Evolutionary conservation across 2,797 vertebrate species (phyloP).

Genomic region (Meriones psammophilus): DNA sequence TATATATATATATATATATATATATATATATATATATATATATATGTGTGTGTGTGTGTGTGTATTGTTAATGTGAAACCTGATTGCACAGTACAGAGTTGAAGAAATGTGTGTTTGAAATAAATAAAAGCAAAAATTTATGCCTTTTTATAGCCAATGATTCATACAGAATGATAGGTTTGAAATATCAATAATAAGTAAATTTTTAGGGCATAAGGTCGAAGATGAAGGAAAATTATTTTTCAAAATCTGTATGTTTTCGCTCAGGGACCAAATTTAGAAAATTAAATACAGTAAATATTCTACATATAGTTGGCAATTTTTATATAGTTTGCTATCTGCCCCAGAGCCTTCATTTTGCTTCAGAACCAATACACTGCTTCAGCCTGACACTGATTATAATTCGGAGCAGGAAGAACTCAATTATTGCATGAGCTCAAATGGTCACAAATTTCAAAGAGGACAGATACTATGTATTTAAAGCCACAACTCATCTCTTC

Average conservation of each 20-base stretch:
- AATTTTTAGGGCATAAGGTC: slow-evolving; percentile 60
- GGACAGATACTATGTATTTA: background rate
- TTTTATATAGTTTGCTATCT: background rate
- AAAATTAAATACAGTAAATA: slow-evolving; percentile 62
- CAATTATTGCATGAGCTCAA: slow-evolving; percentile 43
- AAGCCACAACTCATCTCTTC: background rate
- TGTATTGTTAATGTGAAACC: slow-evolving; percentile 40
- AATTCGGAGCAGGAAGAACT: slow-evolving; percentile 44
- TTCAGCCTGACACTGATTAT: slow-evolving; percentile 24
- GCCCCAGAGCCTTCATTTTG: background rate
- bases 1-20: background rate
- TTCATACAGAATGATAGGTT: slow-evolving; percentile 59
- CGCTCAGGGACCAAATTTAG: slow-evolving; percentile 53
- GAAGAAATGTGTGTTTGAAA: slow-evolving; percentile 56
- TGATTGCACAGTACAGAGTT: background rate
- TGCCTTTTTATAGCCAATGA: slow-evolving; percentile 72
- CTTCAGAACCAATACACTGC: background rate
- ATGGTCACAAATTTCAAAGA: slow-evolving; percentile 45
- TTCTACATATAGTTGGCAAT: slow-evolving; percentile 12
- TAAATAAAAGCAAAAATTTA: slow-evolving; percentile 65
- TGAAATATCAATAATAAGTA: slow-evolving; percentile 77
- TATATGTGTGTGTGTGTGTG: no score
- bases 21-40: background rate
- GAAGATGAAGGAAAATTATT: slow-evolving; percentile 61
- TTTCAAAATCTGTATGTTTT: slow-evolving; percentile 12